Evolutionary conservation across 2,888 invertebrate species (phyloP).

Genomic region (Zonitis immaculata): DNA sequence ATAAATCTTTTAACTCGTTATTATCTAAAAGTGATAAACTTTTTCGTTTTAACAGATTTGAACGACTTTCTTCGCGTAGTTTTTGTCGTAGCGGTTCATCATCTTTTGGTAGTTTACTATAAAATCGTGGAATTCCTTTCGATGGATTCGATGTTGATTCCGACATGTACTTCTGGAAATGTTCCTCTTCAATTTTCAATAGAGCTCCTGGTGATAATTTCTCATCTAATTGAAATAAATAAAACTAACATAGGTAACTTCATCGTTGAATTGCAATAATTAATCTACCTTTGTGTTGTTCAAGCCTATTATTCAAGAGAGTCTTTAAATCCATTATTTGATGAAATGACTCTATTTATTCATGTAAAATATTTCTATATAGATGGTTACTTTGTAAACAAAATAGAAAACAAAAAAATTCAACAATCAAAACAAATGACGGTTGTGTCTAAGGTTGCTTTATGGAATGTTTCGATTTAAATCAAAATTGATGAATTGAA

Average conservation of each 20-base stretch:
- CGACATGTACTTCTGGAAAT: slow-evolving; percentile 33
- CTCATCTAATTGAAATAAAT: neutral
- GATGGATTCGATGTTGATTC: slow-evolving; percentile 31
- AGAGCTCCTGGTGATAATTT: slow-evolving; percentile 38
- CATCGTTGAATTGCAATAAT: too few species aligned
- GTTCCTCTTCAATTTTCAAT: slow-evolving; percentile 36
- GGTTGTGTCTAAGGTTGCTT: neutral
- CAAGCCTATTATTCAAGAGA: slow-evolving; percentile 51
- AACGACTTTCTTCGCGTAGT: slow-evolving; percentile 82
- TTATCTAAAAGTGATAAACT: slow-evolving; percentile 81
- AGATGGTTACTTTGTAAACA: too few species aligned
- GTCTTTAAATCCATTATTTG: slow-evolving; percentile 52
- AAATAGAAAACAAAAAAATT: neutral
- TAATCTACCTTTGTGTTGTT: slow-evolving; percentile 53
- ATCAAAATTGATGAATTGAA: neutral
- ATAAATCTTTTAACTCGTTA: slow-evolving; percentile 76
- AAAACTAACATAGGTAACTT: neutral
- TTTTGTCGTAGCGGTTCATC: slow-evolving; percentile 75
- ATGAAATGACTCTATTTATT: too few species aligned
- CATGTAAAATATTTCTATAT: too few species aligned
- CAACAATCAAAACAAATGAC: neutral
- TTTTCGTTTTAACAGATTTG: slow-evolving; percentile 79
- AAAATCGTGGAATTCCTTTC: slow-evolving; percentile 68
- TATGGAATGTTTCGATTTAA: neutral
- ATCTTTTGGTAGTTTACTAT: slow-evolving; percentile 69